phyloP scores from a whole-genome alignment of 2,797 vertebrate genomes.

The Enteromius paludinosus region DNA sequence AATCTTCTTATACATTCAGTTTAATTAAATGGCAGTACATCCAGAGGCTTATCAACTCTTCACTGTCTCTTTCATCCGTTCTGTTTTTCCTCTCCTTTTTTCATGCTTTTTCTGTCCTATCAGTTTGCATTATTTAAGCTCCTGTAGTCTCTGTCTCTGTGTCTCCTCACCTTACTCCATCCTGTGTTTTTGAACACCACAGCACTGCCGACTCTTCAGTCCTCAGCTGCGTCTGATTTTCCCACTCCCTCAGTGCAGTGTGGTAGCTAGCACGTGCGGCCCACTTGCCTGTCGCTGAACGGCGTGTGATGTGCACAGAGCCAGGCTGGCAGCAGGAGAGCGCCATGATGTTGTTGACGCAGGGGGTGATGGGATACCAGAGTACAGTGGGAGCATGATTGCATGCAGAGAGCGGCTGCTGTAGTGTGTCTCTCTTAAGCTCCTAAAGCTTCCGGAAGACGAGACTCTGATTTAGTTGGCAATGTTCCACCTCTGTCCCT shows the following conservation, averaged over 20 bases:
- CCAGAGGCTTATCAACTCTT: neutral
- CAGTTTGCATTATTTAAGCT: conserved; percentile 11
- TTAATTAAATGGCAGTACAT: neutral
- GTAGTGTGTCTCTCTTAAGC: conserved; percentile 11
- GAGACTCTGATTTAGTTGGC: conserved; percentile 30
- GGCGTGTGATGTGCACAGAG: conserved; percentile 35
- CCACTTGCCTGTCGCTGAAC: conserved; percentile 7
- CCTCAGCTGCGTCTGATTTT: neutral
- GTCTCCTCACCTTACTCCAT: conserved; percentile 18
- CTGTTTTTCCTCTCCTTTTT: neutral
- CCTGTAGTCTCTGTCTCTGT: neutral
- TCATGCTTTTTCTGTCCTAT: neutral
- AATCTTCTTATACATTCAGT: neutral
- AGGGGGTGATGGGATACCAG: conserved; percentile 44
- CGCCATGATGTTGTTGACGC: conserved; percentile 49
- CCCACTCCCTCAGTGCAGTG: neutral
- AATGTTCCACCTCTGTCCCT: neutral
- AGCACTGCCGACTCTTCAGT: neutral
- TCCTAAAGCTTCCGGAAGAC: conserved; percentile 16
- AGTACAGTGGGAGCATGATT: conserved; percentile 5
- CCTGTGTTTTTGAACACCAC: conserved; percentile 11
- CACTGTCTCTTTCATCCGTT: neutral
- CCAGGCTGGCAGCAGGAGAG: conserved; percentile 53
- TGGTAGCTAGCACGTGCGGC: neutral
- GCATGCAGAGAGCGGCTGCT: neutral